Percentiles rank a stretch among this genome's conserved stretches.
Evolutionary conservation across 30 jellyfish, hydroid and myxozoan species (phyloP).

Genomic region (Clytia hemisphaerica): DNA sequence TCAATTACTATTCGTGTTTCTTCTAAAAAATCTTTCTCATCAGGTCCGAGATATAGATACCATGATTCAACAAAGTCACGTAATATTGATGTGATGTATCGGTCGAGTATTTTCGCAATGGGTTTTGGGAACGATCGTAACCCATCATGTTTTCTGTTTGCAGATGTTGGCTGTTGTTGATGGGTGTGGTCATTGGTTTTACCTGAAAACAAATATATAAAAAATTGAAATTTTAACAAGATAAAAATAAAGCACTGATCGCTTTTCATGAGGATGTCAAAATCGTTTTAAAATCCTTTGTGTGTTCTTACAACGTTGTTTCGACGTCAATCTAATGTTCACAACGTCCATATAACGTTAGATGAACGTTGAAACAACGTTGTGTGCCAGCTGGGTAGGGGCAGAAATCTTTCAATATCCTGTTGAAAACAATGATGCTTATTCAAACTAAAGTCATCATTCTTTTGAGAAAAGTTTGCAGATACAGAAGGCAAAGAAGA

Average conservation of each 20-base stretch:
- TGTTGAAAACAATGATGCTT: too few species aligned
- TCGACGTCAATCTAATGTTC: too few species aligned
- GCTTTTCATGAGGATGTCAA: neutral
- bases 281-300: neutral
- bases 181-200: slow-evolving; percentile 4
- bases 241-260: neutral
- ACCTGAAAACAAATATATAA: neutral
- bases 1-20: slow-evolving; percentile 68
- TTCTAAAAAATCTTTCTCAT: slow-evolving; percentile 58
- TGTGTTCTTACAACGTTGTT: neutral
- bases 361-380: too few species aligned
- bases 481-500: too few species aligned
- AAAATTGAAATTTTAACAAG: neutral
- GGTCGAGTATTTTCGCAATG: slow-evolving; percentile 51
- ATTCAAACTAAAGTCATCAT: too few species aligned
- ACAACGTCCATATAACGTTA: too few species aligned
- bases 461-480: too few species aligned
- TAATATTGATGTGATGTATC: slow-evolving; percentile 56
- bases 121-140: slow-evolving; percentile 80
- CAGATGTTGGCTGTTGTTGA: neutral
- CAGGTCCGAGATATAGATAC: slow-evolving; percentile 71
- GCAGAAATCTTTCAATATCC: too few species aligned
- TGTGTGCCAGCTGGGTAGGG: too few species aligned
- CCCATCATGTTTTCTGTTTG: neutral
- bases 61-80: slow-evolving; percentile 70